Evolutionary conservation across 2,797 vertebrate genomes (phyloP).

Genomic region (Tokudaia tokunoshimensis): DNA sequence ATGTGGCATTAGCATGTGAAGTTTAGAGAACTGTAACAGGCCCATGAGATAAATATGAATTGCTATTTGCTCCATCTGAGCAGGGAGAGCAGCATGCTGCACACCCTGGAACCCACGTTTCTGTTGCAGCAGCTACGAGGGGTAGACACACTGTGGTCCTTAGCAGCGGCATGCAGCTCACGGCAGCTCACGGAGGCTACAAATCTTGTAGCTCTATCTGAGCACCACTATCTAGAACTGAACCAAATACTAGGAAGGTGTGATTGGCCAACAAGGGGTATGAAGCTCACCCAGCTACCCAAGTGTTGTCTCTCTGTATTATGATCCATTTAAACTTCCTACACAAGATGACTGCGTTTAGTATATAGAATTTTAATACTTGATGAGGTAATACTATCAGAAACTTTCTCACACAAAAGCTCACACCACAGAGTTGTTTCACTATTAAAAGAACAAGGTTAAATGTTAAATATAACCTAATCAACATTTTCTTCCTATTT

Average conservation of each 20-base stretch:
- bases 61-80: not conserved
- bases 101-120: not conserved
- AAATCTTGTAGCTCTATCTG: not conserved
- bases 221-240: not conserved
- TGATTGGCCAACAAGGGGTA: not conserved
- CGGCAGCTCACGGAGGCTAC: not conserved
- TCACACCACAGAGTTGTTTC: not conserved
- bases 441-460: constrained; percentile 19
- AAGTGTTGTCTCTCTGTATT: no score
- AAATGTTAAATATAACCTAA: constrained; percentile 87
- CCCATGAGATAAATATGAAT: not conserved
- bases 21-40: not conserved
- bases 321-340: no score
- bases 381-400: not conserved
- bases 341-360: not conserved
- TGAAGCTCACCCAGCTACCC: not conserved
- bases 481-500: constrained; percentile 88
- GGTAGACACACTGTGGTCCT: not conserved
- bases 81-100: fast-evolving
- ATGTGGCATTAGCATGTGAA: not conserved
- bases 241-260: not conserved
- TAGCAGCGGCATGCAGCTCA: not conserved
- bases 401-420: not conserved
- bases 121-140: not conserved
- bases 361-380: not conserved